Conservation (phyloP, 2,113 vertebrate genomes). For the Oreotragus oreotragus region DNA sequence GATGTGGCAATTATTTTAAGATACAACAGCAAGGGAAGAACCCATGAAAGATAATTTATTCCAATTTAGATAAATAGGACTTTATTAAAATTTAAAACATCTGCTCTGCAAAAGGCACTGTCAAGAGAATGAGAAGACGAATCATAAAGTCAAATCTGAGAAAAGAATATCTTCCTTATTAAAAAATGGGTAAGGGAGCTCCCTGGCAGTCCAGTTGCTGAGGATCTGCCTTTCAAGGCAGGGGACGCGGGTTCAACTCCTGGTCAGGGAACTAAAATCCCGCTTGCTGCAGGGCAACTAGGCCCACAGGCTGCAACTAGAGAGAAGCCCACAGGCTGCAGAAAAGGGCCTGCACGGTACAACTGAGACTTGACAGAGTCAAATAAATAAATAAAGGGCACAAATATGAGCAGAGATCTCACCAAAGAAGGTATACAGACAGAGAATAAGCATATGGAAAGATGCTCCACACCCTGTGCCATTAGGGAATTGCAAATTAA, state of each 20-base stretch:
- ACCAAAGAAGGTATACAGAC: neutral
- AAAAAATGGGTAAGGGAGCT: neutral
- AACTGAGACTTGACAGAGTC: neutral
- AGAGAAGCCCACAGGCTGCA: neutral
- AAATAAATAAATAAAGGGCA: neutral
- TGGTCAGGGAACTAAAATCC: neutral
- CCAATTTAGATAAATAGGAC: neutral
- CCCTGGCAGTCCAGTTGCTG: neutral
- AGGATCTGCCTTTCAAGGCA: neutral
- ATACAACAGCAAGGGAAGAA: neutral
- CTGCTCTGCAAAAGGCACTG: neutral
- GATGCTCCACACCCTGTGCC: neutral
- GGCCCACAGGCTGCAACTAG: neutral
- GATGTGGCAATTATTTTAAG: neutral
- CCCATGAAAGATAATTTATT: neutral
- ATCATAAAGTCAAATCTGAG: neutral
- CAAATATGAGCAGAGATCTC: neutral
- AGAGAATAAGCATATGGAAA: neutral
- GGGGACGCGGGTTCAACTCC: neutral
- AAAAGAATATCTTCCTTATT: neutral
- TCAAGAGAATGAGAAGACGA: neutral
- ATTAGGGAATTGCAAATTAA: neutral
- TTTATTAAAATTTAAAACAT: constrained; percentile 5
- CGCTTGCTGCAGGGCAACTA: neutral
- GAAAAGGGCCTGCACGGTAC: neutral